A percentile compares a stretch with the other conserved stretches of the same genome.
Evolutionary conservation across 2,888 invertebrate species (phyloP).

Genomic region (Patella ulyssiponensis): DNA sequence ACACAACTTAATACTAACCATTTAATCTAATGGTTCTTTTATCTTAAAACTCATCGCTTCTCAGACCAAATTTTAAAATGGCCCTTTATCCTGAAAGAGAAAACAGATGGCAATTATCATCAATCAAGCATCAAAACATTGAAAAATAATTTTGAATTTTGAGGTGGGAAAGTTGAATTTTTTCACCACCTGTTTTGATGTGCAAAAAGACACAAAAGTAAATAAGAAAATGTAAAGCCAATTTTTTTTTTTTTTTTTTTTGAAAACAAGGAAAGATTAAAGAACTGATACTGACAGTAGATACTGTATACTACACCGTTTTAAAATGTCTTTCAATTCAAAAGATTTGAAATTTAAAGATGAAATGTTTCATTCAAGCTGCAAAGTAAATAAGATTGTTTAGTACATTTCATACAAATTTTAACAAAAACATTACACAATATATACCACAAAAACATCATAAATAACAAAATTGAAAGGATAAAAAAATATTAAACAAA

Average conservation of each 20-base stretch:
- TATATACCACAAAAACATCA: too few relatives aligned
- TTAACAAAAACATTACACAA: background rate
- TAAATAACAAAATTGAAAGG: background rate
- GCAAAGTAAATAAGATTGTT: conserved; percentile 6
- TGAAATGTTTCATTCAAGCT: background rate
- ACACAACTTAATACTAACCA: too few relatives aligned
- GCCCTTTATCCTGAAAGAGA: conserved; percentile 2
- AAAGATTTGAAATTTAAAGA: too few relatives aligned
- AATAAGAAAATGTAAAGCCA: too few relatives aligned
- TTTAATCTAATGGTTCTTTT: too few relatives aligned
- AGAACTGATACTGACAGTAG: conserved; percentile 1
- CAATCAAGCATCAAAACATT: background rate
- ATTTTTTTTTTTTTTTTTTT: background rate
- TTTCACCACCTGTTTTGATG: too few relatives aligned
- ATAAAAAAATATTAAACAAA: too few relatives aligned
- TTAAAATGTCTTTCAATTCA: background rate
- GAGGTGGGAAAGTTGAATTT: too few relatives aligned
- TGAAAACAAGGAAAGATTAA: background rate
- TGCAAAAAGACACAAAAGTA: too few relatives aligned
- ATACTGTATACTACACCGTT: conserved; percentile 4
- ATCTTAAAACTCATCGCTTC: background rate
- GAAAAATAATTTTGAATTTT: background rate
- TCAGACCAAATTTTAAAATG: conserved; percentile 7
- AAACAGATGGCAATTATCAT: background rate
- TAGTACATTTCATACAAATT: background rate